phyloP scores from a whole-genome alignment of 2,797 vertebrate species.

The Oceanodroma leucorhoa region DNA sequence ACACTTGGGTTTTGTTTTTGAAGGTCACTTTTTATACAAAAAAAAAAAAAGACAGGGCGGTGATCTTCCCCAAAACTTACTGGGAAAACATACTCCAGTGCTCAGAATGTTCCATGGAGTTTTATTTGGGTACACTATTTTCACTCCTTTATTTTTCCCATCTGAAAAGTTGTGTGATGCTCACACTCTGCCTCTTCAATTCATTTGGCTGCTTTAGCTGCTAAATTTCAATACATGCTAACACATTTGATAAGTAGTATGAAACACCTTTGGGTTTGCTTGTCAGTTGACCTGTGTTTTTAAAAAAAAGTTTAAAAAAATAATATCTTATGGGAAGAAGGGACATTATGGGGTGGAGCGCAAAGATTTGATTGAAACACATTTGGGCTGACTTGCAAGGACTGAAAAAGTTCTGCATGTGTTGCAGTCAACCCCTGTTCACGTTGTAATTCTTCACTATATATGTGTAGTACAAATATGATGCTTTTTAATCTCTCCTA shows the following conservation, averaged over 20 bases:
- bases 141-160: neutral
- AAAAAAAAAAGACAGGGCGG: neutral
- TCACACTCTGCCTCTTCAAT: neutral
- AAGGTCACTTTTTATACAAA: neutral
- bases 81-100: neutral
- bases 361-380: neutral
- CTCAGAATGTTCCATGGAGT: neutral
- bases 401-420: neutral
- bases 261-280: neutral
- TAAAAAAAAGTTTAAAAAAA: neutral
- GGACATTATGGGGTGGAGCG: neutral
- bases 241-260: neutral
- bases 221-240: neutral
- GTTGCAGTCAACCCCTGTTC: neutral
- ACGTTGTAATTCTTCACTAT: neutral
- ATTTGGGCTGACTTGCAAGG: neutral
- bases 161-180: neutral
- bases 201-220: neutral
- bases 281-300: neutral
- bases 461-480: neutral
- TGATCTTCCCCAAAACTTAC: neutral
- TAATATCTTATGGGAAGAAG: neutral
- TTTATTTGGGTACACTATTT: neutral
- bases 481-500: neutral
- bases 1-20: neutral